Percentiles rank a stretch among this genome's conserved stretches.
phyloP scores from a whole-genome alignment of 2,888 invertebrate genomes.

The Andrena flavipes region DNA sequence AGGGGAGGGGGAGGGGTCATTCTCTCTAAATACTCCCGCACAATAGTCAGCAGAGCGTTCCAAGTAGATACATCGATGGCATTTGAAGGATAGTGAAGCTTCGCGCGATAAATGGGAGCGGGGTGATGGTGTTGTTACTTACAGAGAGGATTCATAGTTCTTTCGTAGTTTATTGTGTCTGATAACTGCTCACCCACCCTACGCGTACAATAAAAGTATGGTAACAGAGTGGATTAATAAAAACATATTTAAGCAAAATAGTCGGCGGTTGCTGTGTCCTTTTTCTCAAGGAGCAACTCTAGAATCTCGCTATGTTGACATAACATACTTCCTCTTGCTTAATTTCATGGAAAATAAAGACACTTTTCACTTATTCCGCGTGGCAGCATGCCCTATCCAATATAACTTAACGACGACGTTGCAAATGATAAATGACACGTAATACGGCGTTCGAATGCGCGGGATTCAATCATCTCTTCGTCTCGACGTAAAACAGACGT shows the following conservation, averaged over 20 bases:
- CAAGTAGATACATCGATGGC: not conserved
- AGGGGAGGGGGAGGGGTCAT: not conserved
- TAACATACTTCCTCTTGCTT: not conserved
- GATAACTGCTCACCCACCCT: conserved; percentile 1
- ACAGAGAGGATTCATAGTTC: conserved; percentile 2
- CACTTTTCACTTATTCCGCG: not conserved
- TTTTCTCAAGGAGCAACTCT: not conserved
- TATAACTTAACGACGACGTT: not conserved
- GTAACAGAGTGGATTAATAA: conserved; percentile 17
- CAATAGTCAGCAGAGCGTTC: not conserved
- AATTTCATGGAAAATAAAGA: not conserved
- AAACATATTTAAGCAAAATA: conserved; percentile 13
- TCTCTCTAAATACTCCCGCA: not conserved
- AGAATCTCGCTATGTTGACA: not conserved
- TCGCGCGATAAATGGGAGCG: not conserved
- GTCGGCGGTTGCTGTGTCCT: not conserved
- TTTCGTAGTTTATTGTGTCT: conserved; percentile 45
- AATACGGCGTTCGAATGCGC: not conserved
- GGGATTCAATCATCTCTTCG: conserved; percentile 1
- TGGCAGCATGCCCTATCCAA: not conserved
- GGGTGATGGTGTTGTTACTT: not conserved
- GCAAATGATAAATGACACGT: not conserved
- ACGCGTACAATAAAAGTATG: conserved; percentile 37
- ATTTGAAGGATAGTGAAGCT: not conserved
- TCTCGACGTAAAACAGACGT: not conserved